Conservation (phyloP, 2,113 vertebrate genomes). For the Isurus oxyrinchus region DNA sequence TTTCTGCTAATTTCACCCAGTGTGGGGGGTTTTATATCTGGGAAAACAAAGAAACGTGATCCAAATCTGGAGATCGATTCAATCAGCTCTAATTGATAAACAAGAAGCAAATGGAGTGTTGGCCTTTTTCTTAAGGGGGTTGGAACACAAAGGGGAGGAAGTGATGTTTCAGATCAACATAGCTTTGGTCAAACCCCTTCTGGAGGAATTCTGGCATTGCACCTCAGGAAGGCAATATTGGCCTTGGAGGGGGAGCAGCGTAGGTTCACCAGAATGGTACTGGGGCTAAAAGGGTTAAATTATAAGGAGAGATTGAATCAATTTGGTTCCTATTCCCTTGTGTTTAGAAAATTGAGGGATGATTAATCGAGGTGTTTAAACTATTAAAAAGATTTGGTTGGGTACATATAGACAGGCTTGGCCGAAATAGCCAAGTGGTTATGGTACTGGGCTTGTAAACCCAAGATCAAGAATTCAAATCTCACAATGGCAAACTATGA, state of each 20-base stretch:
- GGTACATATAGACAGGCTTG: not conserved
- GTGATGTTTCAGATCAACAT: not conserved
- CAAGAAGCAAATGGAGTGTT: too few relatives aligned
- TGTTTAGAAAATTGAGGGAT: not conserved
- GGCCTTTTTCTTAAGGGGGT: not conserved
- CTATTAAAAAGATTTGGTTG: not conserved
- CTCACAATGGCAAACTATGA: too few relatives aligned
- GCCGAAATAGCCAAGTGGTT: too few relatives aligned
- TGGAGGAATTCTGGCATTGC: not conserved
- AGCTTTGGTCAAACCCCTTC: too few relatives aligned
- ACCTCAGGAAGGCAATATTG: not conserved
- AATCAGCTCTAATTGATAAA: not conserved
- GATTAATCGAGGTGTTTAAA: not conserved
- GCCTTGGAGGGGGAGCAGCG: too few relatives aligned
- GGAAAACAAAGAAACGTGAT: not conserved
- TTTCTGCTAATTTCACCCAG: not conserved
- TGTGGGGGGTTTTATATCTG: not conserved
- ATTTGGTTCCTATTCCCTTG: not conserved
- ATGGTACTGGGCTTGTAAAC: too few relatives aligned
- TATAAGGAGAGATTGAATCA: not conserved
- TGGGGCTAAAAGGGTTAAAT: not conserved
- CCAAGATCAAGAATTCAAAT: too few relatives aligned
- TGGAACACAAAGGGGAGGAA: not conserved
- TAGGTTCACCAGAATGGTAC: not conserved
- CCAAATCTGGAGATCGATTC: not conserved